Percentiles rank a stretch among this genome's conserved stretches.
These are phyloP conservation scores for Cantharis flavilabris DNA, from an alignment of 2,888 invertebrate species.

Conservation along the genomic window DNA sequence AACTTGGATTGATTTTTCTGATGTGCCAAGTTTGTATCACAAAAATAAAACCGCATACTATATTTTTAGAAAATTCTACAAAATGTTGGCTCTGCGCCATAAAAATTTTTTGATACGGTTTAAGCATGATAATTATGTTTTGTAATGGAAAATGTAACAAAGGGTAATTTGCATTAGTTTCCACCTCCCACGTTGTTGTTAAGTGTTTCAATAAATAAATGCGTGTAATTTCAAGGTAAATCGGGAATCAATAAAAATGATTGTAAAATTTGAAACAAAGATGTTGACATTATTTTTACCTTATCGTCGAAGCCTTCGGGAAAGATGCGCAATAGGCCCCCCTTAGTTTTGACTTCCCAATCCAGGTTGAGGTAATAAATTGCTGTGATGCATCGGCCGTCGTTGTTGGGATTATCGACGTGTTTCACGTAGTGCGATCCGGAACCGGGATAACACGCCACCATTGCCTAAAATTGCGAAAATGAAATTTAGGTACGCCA, in stretches of 20 bases:
- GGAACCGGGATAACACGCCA: slow-evolving; percentile 95
- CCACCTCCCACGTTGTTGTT: not conserved
- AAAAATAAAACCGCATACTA: not conserved
- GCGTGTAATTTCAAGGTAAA: not conserved
- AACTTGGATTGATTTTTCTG: not conserved
- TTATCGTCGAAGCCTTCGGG: slow-evolving; percentile 82
- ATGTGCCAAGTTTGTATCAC: not conserved
- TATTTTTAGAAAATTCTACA: not conserved
- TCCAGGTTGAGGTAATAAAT: slow-evolving; percentile 96
- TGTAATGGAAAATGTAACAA: not conserved
- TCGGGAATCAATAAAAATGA: not conserved
- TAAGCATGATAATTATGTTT: not conserved
- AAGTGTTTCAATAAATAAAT: not conserved
- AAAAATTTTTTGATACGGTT: not conserved
- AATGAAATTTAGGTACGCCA: not conserved
- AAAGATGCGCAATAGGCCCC: slow-evolving; percentile 90
- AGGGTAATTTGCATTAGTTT: not conserved
- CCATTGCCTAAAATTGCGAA: slow-evolving; percentile 82
- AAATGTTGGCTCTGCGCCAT: not conserved
- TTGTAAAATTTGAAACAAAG: not conserved
- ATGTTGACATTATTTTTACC: slow-evolving; percentile 52
- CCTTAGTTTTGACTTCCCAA: slow-evolving; percentile 85
- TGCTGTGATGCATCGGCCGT: slow-evolving; percentile 95
- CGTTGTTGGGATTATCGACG: slow-evolving; percentile 96
- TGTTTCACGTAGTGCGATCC: slow-evolving; percentile 96